A percentile compares a stretch with the other conserved stretches of the same genome.
phyloP scores from a whole-genome alignment of 2,888 invertebrate species.

The Drosophila aldrichi region DNA sequence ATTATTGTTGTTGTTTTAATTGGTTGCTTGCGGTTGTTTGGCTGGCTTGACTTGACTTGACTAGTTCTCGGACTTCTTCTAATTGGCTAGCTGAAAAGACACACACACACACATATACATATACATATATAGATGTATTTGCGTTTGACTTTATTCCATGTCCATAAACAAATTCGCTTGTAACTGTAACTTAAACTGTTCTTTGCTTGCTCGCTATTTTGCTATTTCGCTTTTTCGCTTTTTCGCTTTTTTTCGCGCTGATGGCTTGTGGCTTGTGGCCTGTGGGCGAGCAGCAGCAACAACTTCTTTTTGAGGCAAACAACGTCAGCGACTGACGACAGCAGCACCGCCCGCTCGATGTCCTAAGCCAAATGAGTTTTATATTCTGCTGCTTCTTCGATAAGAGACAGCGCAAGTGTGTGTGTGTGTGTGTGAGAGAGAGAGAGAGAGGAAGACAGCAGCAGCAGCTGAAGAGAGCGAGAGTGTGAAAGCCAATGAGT shows the following conservation, averaged over 20 bases:
- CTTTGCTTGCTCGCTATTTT: conserved; percentile 1
- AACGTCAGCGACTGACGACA: conserved; percentile 74
- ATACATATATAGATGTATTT: background rate
- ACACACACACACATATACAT: conserved; percentile 24
- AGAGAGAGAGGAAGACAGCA: conserved; percentile 48
- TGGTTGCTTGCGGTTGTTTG: conserved; percentile 11
- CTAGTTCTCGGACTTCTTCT: conserved; percentile 12
- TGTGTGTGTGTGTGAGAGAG: conserved; percentile 5
- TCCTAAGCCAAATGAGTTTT: conserved; percentile 18
- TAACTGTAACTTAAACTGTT: conserved; percentile 1
- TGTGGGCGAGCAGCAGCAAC: conserved; percentile 40
- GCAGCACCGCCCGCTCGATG: conserved; percentile 59
- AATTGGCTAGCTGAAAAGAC: conserved; percentile 38
- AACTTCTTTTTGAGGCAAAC: conserved; percentile 71
- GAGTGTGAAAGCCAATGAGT: conserved; percentile 25
- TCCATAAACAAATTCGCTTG: conserved; percentile 5
- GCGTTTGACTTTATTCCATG: background rate
- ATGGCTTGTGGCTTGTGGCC: background rate
- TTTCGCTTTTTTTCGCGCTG: background rate
- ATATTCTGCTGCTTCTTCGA: conserved; percentile 12
- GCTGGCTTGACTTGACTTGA: conserved; percentile 10
- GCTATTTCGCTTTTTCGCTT: background rate
- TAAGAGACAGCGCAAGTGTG: conserved; percentile 13
- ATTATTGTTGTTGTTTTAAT: conserved; percentile 40
- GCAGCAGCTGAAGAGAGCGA: conserved; percentile 30